Conservation (phyloP, 2,888 invertebrate species). For the Nematopogon swammerdamellus region DNA sequence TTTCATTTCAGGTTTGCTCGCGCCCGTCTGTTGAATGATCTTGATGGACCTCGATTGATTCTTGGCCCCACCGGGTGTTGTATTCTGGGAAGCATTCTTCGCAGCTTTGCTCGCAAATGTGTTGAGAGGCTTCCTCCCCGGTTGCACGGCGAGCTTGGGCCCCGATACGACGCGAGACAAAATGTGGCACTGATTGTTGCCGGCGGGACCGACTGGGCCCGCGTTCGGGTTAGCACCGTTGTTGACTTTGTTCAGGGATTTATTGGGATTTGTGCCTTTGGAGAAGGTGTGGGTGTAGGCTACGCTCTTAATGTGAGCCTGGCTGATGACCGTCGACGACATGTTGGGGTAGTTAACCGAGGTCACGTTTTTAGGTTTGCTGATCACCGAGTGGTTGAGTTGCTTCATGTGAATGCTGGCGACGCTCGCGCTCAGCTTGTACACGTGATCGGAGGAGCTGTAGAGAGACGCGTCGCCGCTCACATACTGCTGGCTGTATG, state of each 20-base stretch:
- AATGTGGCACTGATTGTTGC: conserved; percentile 45
- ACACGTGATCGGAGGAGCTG: conserved; percentile 41
- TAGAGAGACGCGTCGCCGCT: conserved; percentile 33
- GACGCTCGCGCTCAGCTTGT: conserved; percentile 38
- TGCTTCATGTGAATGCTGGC: conserved; percentile 30
- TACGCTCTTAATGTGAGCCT: conserved; percentile 40
- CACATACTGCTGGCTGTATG: conserved; percentile 37
- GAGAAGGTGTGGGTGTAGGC: conserved; percentile 41
- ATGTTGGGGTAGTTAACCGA: conserved; percentile 37
- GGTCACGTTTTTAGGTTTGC: conserved; percentile 40
- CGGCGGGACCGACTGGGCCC: conserved; percentile 37
- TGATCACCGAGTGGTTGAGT: conserved; percentile 36
- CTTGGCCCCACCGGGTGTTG: conserved; percentile 25
- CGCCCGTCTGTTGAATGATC: conserved; percentile 48
- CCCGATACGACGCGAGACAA: conserved; percentile 47
- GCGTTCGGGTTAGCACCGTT: conserved; percentile 50
- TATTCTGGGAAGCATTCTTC: conserved; percentile 21
- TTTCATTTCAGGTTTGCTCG: conserved; percentile 38
- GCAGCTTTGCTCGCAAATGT: conserved; percentile 32
- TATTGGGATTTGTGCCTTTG: conserved; percentile 41
- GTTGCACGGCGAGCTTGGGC: conserved; percentile 47
- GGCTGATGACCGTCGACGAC: conserved; percentile 33
- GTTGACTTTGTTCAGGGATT: conserved; percentile 39
- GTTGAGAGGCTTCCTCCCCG: conserved; percentile 39
- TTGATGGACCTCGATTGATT: conserved; percentile 52